phyloP scores from a whole-genome alignment of 1,140 invertebrate genomes.

The Periplaneta americana region DNA sequence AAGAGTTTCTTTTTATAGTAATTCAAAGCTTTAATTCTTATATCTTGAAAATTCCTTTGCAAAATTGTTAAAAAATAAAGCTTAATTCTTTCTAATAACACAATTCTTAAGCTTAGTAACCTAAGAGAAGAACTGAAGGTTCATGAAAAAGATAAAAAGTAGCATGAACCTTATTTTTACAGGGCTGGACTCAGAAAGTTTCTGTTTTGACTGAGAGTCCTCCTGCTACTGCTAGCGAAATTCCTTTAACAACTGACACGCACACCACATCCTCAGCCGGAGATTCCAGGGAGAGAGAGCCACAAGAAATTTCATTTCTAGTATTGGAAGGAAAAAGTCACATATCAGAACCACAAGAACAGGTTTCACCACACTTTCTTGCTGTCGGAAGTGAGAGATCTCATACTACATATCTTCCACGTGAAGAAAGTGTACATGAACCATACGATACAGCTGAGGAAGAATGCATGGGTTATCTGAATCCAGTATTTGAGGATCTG shows the following conservation, averaged over 20 bases:
- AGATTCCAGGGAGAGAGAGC: constrained; percentile 15
- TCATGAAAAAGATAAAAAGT: background rate
- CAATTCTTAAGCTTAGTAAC: background rate
- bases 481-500: constrained; percentile 37
- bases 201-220: background rate
- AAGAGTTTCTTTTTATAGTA: too few species aligned
- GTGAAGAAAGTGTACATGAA: background rate
- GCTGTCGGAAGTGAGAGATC: background rate
- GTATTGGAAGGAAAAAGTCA: background rate
- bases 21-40: too few species aligned
- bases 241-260: background rate
- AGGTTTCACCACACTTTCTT: background rate
- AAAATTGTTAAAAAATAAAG: too few species aligned
- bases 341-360: background rate
- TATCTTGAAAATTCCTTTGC: too few species aligned
- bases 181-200: constrained; percentile 11
- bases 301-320: background rate
- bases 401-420: background rate
- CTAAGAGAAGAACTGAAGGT: background rate
- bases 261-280: background rate
- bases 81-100: background rate
- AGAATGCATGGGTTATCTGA: constrained; percentile 37
- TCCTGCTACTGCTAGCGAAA: background rate
- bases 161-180: constrained; percentile 11
- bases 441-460: background rate